Evolutionary conservation across 2,888 invertebrate genomes (phyloP).

Genomic region (Aphodius granarius): DNA sequence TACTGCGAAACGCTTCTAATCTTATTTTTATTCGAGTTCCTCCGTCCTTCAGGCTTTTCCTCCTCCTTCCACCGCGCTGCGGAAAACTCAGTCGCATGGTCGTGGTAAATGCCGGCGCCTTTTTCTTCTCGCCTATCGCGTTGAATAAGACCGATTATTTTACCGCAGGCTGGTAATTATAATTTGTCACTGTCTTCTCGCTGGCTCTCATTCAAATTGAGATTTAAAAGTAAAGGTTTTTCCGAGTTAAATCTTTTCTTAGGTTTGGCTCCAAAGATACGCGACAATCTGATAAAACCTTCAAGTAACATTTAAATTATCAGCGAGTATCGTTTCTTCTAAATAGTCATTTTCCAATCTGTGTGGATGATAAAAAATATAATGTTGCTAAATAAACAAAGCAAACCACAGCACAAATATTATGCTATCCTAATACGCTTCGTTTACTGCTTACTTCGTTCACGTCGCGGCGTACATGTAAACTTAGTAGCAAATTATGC

Average conservation of each 20-base stretch:
- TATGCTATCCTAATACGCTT: too few relatives aligned
- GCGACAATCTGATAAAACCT: neutral
- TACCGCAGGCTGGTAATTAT: slow-evolving; percentile 21
- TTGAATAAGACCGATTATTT: slow-evolving; percentile 4
- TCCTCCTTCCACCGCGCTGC: slow-evolving; percentile 7
- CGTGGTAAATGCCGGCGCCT: neutral
- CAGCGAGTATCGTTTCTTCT: too few relatives aligned
- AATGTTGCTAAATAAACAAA: too few relatives aligned
- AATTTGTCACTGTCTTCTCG: slow-evolving; percentile 27
- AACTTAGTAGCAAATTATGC: neutral
- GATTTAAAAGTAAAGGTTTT: slow-evolving; percentile 7
- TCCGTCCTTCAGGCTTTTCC: slow-evolving; percentile 1
- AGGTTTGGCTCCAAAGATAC: neutral
- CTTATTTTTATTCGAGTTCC: slow-evolving; percentile 22
- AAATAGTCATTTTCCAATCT: too few relatives aligned
- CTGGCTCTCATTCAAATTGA: slow-evolving; percentile 1
- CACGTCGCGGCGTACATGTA: neutral
- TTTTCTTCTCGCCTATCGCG: neutral
- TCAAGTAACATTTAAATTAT: too few relatives aligned
- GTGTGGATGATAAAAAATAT: too few relatives aligned
- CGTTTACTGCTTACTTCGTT: too few relatives aligned
- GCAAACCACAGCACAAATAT: too few relatives aligned
- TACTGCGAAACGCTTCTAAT: slow-evolving; percentile 17
- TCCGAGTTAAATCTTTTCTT: neutral
- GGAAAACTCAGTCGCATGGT: neutral